These are phyloP conservation scores for Rachycentron canadum DNA, from an alignment of 2,797 vertebrate species.

Conservation along the genomic window DNA sequence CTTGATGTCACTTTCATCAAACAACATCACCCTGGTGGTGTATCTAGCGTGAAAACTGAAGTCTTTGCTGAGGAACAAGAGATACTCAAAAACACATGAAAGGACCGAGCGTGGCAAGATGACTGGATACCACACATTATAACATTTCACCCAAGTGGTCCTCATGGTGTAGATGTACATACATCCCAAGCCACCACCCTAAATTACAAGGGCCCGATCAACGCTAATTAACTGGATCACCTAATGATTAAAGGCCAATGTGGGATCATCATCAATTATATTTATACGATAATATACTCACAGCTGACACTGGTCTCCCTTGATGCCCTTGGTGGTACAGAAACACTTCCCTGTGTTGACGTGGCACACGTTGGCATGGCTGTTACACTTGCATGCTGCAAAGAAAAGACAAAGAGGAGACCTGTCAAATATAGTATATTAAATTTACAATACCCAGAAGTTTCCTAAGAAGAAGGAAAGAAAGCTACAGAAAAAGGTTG, in stretches of 20 bases:
- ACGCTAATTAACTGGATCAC: too few relatives aligned
- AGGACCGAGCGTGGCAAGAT: too few relatives aligned
- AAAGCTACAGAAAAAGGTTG: not conserved
- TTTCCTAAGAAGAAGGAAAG: not conserved
- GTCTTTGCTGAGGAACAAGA: too few relatives aligned
- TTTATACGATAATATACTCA: constrained; percentile 80
- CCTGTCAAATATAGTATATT: not conserved
- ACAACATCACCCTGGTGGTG: too few relatives aligned
- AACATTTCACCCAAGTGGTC: too few relatives aligned
- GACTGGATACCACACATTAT: too few relatives aligned
- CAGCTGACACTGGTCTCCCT: constrained; percentile 96
- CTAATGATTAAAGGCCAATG: not conserved
- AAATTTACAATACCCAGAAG: constrained; percentile 4
- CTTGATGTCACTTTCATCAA: too few relatives aligned
- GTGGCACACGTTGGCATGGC: constrained; percentile 91
- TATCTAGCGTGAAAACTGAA: too few relatives aligned
- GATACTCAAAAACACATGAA: too few relatives aligned
- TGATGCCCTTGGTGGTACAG: constrained; percentile 94
- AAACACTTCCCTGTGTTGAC: constrained; percentile 94
- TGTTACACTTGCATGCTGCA: constrained; percentile 93
- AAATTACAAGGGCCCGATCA: too few relatives aligned
- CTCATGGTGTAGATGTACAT: too few relatives aligned
- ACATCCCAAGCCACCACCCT: not conserved
- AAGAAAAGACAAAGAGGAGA: not conserved
- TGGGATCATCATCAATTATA: not conserved